Percentiles rank a stretch among this genome's conserved stretches.
phyloP scores from a whole-genome alignment of 2,888 invertebrate species.

The Sminthurides aquaticus region DNA sequence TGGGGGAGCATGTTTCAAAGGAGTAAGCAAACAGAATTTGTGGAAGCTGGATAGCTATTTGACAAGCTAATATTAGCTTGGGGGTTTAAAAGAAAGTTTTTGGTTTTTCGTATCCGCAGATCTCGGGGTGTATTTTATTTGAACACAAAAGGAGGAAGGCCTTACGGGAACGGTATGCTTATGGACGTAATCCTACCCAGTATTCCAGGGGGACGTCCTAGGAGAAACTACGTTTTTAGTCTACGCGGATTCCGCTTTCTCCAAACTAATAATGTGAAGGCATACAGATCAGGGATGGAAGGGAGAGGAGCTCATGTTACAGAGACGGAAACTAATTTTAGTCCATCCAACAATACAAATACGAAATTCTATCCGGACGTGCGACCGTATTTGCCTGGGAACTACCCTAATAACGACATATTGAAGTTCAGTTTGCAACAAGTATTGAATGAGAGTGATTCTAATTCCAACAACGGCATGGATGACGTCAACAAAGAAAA shows the following conservation, averaged over 20 bases:
- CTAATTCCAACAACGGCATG: too few species aligned
- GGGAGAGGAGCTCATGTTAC: background rate
- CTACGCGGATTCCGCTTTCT: conserved; percentile 1
- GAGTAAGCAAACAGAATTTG: conserved; percentile 4
- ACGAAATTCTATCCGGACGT: background rate
- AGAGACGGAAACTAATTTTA: conserved; percentile 12
- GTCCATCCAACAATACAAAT: conserved; percentile 17
- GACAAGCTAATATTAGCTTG: background rate
- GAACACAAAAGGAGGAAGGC: conserved; percentile 8
- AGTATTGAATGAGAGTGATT: background rate
- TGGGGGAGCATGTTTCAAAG: conserved; percentile 17
- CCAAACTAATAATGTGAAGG: background rate
- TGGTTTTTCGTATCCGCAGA: conserved; percentile 5
- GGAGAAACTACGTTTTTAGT: conserved; percentile 7
- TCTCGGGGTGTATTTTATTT: conserved; percentile 15
- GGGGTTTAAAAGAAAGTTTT: too few species aligned
- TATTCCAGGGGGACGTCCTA: conserved; percentile 11
- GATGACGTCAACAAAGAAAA: too few species aligned
- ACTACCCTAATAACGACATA: conserved; percentile 11
- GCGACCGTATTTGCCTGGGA: conserved; percentile 4
- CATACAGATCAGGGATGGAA: background rate
- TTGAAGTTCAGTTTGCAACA: background rate
- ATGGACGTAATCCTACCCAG: conserved; percentile 15
- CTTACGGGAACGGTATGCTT: conserved; percentile 10
- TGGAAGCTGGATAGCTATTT: background rate